phyloP scores from a whole-genome alignment of 2,797 vertebrate genomes.

The Sebastes cheni region DNA sequence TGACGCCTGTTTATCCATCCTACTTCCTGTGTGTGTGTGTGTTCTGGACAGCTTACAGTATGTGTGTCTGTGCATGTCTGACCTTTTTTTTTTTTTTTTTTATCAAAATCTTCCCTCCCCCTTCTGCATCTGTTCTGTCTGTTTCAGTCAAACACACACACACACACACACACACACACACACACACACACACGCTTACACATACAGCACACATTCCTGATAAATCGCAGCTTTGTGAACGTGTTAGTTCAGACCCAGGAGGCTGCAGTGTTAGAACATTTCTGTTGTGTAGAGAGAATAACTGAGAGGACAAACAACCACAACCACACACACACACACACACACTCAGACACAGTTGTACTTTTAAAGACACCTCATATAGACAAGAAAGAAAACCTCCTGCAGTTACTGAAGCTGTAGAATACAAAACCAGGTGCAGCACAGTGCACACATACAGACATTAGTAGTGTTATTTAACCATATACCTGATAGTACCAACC shows the following conservation, averaged over 20 bases:
- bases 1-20: conserved; percentile 73
- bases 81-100: background rate
- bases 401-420: background rate
- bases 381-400: background rate
- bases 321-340: background rate
- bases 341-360: background rate
- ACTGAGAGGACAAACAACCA: conserved; percentile 11
- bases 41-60: background rate
- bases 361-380: background rate
- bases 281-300: background rate
- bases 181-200: background rate
- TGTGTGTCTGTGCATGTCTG: background rate
- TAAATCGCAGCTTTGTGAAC: conserved; percentile 41
- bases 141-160: background rate
- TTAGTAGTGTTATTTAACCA: background rate
- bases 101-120: background rate
- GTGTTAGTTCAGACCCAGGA: conserved; percentile 15
- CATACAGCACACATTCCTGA: conserved; percentile 9
- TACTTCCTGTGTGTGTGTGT: conserved; percentile 67
- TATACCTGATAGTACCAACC: background rate
- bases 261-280: conserved; percentile 10
- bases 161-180: background rate
- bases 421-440: background rate
- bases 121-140: conserved; percentile 8
- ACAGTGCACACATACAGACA: background rate